Evolutionary conservation across 2,888 invertebrate species (phyloP).

Genomic region (Leptopilina myrica): DNA sequence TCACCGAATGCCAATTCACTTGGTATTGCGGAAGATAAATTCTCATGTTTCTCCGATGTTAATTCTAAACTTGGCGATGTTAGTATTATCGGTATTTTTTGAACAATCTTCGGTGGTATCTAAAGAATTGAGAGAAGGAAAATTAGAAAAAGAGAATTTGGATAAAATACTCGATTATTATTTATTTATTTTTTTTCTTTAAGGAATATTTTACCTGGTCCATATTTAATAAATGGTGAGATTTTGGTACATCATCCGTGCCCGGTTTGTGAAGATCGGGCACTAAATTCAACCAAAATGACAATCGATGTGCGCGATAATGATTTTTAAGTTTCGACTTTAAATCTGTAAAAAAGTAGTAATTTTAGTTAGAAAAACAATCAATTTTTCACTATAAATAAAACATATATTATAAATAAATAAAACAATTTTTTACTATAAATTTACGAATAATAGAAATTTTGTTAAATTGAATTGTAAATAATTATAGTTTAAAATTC

Average conservation of each 20-base stretch:
- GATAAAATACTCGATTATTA: no score
- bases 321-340: conserved; percentile 95
- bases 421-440: no score
- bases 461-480: no score
- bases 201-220: conserved; percentile 76
- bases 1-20: conserved; percentile 72
- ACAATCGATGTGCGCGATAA: conserved; percentile 94
- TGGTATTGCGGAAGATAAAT: conserved; percentile 62
- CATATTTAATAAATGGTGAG: conserved; percentile 90
- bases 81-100: conserved; percentile 71
- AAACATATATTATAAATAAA: no score
- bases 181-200: no score
- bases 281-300: conserved; percentile 96
- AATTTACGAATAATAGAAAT: no score
- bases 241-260: conserved; percentile 89
- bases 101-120: conserved; percentile 74
- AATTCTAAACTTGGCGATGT: conserved; percentile 68
- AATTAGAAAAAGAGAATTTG: no score
- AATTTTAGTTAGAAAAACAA: not conserved
- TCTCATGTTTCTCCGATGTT: conserved; percentile 63
- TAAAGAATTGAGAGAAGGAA: conserved; percentile 45
- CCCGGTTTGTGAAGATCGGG: conserved; percentile 94
- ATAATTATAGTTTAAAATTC: no score
- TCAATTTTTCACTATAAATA: conserved; percentile 74
- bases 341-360: conserved; percentile 82